Evolutionary conservation across 2,888 invertebrate genomes (phyloP).

Genomic region (Nephrotoma guestfalica): DNA sequence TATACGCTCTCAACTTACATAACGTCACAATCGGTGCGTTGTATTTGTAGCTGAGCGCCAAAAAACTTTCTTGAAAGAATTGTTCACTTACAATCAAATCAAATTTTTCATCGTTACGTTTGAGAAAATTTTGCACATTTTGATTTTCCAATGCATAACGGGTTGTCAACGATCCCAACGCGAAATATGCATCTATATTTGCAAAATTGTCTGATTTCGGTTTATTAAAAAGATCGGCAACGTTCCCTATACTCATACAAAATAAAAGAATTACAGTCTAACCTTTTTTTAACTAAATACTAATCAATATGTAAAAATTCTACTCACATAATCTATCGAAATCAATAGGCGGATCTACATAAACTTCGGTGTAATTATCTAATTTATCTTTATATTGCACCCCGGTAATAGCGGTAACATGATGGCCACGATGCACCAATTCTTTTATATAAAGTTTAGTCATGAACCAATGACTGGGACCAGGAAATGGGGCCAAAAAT

Average conservation of each 20-base stretch:
- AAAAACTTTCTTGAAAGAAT: constrained; percentile 33
- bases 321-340: constrained; percentile 27
- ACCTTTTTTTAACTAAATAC: neutral
- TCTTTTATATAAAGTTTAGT: constrained; percentile 27
- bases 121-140: constrained; percentile 22
- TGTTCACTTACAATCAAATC: constrained; percentile 32
- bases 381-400: neutral
- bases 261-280: neutral
- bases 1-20: constrained; percentile 4
- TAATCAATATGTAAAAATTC: neutral
- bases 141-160: constrained; percentile 24
- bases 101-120: constrained; percentile 27
- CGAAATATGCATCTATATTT: neutral
- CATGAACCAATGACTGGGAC: constrained; percentile 33
- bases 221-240: neutral
- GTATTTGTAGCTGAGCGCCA: constrained; percentile 32
- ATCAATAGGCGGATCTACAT: constrained; percentile 26
- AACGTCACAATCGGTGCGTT: constrained; percentile 30
- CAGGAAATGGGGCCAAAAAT: constrained; percentile 30
- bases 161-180: constrained; percentile 18
- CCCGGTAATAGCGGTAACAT: constrained; percentile 27
- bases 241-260: neutral
- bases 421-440: constrained; percentile 30
- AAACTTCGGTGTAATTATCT: constrained; percentile 32
- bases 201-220: neutral